Evolutionary conservation across 2,113 vertebrate genomes (phyloP), one percentile per base, ranked within the genome.

Genomic region (Ahaetulla prasina): DNA sequence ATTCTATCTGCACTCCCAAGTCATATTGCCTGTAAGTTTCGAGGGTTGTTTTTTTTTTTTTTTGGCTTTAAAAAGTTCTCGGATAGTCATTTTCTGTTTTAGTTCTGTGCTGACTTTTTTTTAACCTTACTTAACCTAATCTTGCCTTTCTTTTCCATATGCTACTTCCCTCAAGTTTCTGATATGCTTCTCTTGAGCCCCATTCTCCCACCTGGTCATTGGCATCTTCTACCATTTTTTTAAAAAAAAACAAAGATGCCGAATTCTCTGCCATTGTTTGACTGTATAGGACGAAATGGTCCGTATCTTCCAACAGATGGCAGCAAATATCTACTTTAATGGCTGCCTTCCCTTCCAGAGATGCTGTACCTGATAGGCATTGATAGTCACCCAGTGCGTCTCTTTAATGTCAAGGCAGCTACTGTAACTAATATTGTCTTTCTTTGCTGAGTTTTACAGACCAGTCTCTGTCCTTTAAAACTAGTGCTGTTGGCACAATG

Each of bases 1-100:
- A 95, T 94, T 96, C 88, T 91, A 95, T 96, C 95, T 95, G 95
- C 95, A 93, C 93, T 94, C 95, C 94, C 94, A 94, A 95, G 92
- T 94, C 95, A 85, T 53, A 94, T 91, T 95, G 93, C 92, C 94
- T 94, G 91, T 96, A 95, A 94, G 11, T 63, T n/a, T n/a, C n/a
- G n/a, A n/a, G n/a, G n/a, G n/a, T n/a, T n/a, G n/a, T n/a, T n/a
- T n/a, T n/a, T n/a, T n/a, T 96, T 96, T 92, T 94, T 95, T 22
- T 16, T 18, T 43, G n/a, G n/a, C n/a, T n/a, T 92, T 92, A 68
- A 92, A 92, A 85, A 94, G 94, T 96, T 96, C 96, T 94, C 93
- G 94, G 96, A 95, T 94, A 95, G 96, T 92, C 93, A 89, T 94
- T 94, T 95, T 93, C 94, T 93, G 87, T 95, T 96, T 96, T 93